phyloP scores from a whole-genome alignment of 2,797 vertebrate species.

The Gallirallus australis region DNA sequence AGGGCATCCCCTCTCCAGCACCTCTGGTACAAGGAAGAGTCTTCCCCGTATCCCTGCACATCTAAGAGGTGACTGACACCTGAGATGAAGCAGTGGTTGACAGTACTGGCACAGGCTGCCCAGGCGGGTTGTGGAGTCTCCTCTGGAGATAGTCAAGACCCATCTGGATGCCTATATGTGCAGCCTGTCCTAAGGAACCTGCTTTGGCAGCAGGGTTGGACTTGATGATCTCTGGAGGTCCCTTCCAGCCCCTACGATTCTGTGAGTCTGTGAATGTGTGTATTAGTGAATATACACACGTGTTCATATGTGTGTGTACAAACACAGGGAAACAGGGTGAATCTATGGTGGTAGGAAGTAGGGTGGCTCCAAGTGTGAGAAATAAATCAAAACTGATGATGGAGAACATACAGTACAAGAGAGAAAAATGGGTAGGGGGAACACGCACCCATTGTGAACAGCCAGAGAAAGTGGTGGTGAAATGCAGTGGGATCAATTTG shows the following conservation, averaged over 20 bases:
- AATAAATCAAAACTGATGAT: background rate
- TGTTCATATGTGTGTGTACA: background rate
- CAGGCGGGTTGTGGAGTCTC: too few species aligned
- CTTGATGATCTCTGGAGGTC: too few species aligned
- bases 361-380: background rate
- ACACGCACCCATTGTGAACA: fast-evolving
- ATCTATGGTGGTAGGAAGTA: background rate
- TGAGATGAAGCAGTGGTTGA: background rate
- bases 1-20: background rate
- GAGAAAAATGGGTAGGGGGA: background rate
- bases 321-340: background rate
- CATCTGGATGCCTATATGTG: too few species aligned
- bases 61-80: background rate
- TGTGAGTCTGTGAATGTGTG: background rate
- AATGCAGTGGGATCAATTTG: background rate
- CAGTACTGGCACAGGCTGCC: too few species aligned
- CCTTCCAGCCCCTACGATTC: too few species aligned
- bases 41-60: background rate
- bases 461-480: background rate
- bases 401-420: background rate
- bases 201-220: too few species aligned
- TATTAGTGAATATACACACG: background rate
- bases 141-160: too few species aligned
- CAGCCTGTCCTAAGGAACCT: too few species aligned
- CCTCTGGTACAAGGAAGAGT: fast-evolving